These are phyloP conservation scores for Heliothis subflexa DNA, from an alignment of 1,140 invertebrate genomes.

Conservation along the genomic window DNA sequence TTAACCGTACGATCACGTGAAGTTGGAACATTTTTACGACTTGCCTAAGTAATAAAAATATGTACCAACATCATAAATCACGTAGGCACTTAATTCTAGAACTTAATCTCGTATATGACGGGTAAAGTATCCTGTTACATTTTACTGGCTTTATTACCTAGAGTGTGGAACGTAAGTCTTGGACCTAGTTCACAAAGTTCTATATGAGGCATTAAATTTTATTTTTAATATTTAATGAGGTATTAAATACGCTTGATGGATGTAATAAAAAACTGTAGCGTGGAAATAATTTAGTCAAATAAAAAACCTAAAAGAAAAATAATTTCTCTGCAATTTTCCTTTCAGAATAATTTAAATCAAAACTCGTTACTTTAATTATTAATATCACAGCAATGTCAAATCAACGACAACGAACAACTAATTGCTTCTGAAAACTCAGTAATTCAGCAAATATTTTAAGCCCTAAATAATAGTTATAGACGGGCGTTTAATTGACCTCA, in stretches of 20 bases:
- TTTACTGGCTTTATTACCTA: conserved; percentile 17
- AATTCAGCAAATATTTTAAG: conserved; percentile 3
- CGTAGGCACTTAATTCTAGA: conserved; percentile 4
- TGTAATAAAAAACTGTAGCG: no score
- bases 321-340: no score
- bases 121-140: conserved; percentile 12
- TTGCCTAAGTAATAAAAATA: not conserved
- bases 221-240: not conserved
- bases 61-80: conserved; percentile 19
- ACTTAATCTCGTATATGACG: conserved; percentile 19
- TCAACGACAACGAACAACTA: not conserved
- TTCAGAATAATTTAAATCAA: no score
- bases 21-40: no score
- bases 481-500: conserved; percentile 5
- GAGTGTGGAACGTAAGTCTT: conserved; percentile 1
- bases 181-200: not conserved
- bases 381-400: no score
- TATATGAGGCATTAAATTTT: not conserved
- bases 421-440: not conserved
- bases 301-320: no score
- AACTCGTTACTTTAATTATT: no score
- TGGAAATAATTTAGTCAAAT: no score
- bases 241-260: no score
- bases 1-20: no score
- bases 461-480: not conserved